Percentiles rank a stretch among this genome's conserved stretches.
Conservation (phyloP, 2,113 vertebrate genomes). For the Lagopus leucura region DNA sequence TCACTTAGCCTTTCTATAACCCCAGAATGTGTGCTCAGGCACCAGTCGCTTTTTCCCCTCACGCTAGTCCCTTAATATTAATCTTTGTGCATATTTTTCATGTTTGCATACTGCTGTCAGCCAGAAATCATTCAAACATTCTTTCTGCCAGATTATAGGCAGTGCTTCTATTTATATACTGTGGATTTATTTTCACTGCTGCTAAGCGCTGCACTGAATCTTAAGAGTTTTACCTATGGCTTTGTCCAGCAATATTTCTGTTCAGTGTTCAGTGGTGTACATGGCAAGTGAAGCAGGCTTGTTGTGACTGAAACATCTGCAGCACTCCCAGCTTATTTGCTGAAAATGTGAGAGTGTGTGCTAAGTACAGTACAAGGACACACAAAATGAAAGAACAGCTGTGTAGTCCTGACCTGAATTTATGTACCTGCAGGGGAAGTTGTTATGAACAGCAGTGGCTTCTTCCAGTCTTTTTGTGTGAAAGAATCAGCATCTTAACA, state of each 20-base stretch:
- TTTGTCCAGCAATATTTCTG: background rate
- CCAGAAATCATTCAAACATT: constrained; percentile 9
- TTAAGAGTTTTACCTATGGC: background rate
- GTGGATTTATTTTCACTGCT: background rate
- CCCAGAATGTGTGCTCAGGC: background rate
- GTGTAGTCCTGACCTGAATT: background rate
- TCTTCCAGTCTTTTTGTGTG: background rate
- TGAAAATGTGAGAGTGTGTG: background rate
- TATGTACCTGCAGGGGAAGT: background rate
- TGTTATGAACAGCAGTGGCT: background rate
- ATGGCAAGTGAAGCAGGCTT: background rate
- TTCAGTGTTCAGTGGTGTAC: background rate
- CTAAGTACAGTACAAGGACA: background rate
- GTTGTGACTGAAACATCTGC: background rate
- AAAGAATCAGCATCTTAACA: background rate
- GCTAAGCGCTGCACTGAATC: background rate
- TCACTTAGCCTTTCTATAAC: background rate
- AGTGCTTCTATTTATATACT: background rate
- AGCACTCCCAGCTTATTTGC: background rate
- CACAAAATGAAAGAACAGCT: background rate
- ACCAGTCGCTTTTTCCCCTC: background rate
- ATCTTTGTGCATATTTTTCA: background rate
- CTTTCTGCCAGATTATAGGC: constrained; percentile 17
- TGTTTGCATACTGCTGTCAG: background rate
- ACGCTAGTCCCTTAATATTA: background rate